Evolutionary conservation across 2,113 vertebrate genomes (phyloP).

Genomic region (Coracopsis vasa): DNA sequence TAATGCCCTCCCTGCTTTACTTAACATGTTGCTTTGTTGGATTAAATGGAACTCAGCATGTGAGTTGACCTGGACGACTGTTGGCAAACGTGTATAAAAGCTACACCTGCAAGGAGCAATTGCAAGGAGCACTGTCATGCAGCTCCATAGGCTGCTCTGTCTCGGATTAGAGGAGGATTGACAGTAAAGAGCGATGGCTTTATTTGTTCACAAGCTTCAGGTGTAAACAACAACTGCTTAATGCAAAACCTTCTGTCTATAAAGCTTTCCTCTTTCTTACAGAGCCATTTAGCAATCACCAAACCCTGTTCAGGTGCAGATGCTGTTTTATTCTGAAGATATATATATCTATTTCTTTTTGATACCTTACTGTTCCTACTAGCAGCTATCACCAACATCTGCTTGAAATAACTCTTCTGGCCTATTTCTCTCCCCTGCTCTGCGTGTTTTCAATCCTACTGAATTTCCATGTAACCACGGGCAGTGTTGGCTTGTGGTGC

Average conservation of each 20-base stretch:
- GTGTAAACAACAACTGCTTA: constrained; percentile 20
- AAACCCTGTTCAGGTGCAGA: background rate
- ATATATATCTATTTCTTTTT: background rate
- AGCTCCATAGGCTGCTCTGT: background rate
- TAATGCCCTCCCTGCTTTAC: background rate
- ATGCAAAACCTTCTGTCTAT: constrained; percentile 14
- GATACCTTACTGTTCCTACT: background rate
- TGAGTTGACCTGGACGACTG: background rate
- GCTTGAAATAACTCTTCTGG: background rate
- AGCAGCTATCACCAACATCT: background rate
- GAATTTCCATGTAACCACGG: accelerated
- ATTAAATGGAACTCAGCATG: background rate
- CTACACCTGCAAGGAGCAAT: background rate
- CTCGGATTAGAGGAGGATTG: background rate
- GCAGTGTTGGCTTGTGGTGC: background rate
- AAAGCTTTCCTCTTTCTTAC: background rate
- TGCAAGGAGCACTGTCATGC: background rate
- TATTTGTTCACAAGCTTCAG: constrained; percentile 26
- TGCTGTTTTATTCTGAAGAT: background rate
- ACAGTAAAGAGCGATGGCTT: background rate
- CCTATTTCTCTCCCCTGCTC: background rate
- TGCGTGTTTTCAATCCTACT: background rate
- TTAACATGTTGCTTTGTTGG: background rate
- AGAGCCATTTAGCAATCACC: background rate
- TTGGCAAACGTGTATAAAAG: background rate